Conservation (phyloP, 2,113 vertebrate genomes). For the Chauna torquata region DNA sequence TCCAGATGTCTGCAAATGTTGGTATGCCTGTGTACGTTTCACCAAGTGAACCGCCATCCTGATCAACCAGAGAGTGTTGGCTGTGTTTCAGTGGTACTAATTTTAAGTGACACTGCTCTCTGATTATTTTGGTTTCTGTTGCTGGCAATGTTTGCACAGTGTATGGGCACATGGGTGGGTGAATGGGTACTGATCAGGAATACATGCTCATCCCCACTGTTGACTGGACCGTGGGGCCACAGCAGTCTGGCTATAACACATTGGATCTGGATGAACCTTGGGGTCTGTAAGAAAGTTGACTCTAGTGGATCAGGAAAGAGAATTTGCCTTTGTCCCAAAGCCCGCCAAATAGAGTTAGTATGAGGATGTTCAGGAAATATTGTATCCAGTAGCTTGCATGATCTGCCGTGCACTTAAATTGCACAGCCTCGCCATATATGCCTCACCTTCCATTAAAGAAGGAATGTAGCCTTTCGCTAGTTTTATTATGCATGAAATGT, state of each 20-base stretch:
- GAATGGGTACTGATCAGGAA: not conserved
- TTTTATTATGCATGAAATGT: not conserved
- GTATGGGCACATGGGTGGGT: not conserved
- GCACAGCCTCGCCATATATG: not conserved
- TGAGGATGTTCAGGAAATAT: not conserved
- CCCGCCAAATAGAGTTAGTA: not conserved
- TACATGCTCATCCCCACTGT: accelerated
- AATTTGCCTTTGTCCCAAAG: not conserved
- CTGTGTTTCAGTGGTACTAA: not conserved
- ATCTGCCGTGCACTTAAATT: not conserved
- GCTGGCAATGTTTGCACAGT: not conserved
- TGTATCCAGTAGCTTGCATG: not conserved
- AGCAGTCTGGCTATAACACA: not conserved
- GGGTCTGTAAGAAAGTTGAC: not conserved
- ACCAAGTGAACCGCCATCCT: not conserved
- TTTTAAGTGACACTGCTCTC: not conserved
- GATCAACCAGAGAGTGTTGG: not conserved
- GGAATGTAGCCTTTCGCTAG: not conserved
- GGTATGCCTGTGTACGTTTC: not conserved
- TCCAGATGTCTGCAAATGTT: not conserved
- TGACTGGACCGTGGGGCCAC: not conserved
- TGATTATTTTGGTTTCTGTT: not conserved
- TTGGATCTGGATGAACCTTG: not conserved
- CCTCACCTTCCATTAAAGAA: not conserved
- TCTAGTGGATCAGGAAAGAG: not conserved